These are phyloP conservation scores for Hemiprocne comata DNA, from an alignment of 2,113 vertebrate species.

Conservation along the genomic window DNA sequence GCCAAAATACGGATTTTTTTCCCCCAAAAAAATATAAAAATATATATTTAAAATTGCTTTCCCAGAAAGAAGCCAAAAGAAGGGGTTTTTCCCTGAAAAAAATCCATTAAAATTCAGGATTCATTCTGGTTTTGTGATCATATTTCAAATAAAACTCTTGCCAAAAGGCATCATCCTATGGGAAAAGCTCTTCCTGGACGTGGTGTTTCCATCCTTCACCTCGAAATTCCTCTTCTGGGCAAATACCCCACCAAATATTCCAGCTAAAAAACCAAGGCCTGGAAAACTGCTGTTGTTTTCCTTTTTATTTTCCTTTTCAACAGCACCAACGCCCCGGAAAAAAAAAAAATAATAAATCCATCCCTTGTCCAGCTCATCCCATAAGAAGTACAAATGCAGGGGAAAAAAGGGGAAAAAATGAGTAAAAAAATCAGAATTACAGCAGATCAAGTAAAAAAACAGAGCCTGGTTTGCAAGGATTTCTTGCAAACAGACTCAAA, in stretches of 20 bases:
- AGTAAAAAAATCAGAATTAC: neutral
- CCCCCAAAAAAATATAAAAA: rapidly evolving
- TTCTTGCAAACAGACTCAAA: neutral
- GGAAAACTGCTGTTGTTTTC: neutral
- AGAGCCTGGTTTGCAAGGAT: neutral
- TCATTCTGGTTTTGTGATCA: neutral
- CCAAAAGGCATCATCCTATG: neutral
- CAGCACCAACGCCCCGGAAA: neutral
- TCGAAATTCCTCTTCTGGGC: neutral
- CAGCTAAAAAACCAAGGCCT: neutral
- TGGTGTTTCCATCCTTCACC: rapidly evolving
- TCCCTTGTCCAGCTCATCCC: neutral
- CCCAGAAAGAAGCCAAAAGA: neutral
- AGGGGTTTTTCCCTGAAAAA: neutral
- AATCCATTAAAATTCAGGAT: neutral
- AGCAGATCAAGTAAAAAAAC: too few relatives aligned
- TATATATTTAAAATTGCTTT: neutral
- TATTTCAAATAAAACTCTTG: neutral
- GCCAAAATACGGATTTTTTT: neutral
- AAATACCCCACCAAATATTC: neutral
- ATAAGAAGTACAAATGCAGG: neutral
- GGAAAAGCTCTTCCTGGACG: neutral
- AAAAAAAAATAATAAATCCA: neutral
- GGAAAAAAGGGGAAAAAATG: too few relatives aligned
- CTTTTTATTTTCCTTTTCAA: neutral